Base-by-base conservation (phyloP, 2,797 vertebrate genomes). In the Trematomus bernacchii region DNA sequence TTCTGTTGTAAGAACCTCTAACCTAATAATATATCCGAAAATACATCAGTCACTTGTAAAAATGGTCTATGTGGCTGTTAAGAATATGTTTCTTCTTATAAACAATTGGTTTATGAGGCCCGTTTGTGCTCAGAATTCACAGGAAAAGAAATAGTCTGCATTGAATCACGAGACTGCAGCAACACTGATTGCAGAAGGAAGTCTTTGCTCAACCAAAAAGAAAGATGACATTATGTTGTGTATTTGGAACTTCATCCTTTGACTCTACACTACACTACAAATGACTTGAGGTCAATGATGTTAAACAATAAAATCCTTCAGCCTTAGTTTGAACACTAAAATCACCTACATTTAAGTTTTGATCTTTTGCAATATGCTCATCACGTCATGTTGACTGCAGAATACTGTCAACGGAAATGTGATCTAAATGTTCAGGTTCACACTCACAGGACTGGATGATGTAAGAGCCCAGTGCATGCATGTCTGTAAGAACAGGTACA, bases 281-380 rank as follows among this genome's bases (percentile, higher is more conserved):
- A 47, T n/a, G 50, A 54, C 16, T 42, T 23, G 6, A 2, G 5
- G 6, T 47, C 10, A 55, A 18, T 18, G 15, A 37, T 16, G 3
- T 16, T 12, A 4, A 44, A 70, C 10, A 44, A 42, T 21, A 7
- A 64, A 47, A 57, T 37, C 15, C 14, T 52, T 40, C 10, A 59
- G 27, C 6, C 47, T 19, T 58, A 21, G 47, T 51, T 30, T 11
- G 57, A 19, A 23, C 18, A n/a, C 33, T 10, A 21, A 12, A 68
- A 19, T 15, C 19, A 51, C 0, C 18, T 19, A 23, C 9, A 21
- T 52, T 59, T 14, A 42, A 59, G 12, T 23, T 50, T 3, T 14
- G 55, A 40, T 57, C 51, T 73, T 70, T 70, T 48, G 33, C n/a
- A 66, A 58, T 40, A 16, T 21, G n/a, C 54, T n/a, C 50, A 27